Evolutionary conservation across 2,797 vertebrate species (phyloP).

Genomic region (Amphiprion clarkii): DNA sequence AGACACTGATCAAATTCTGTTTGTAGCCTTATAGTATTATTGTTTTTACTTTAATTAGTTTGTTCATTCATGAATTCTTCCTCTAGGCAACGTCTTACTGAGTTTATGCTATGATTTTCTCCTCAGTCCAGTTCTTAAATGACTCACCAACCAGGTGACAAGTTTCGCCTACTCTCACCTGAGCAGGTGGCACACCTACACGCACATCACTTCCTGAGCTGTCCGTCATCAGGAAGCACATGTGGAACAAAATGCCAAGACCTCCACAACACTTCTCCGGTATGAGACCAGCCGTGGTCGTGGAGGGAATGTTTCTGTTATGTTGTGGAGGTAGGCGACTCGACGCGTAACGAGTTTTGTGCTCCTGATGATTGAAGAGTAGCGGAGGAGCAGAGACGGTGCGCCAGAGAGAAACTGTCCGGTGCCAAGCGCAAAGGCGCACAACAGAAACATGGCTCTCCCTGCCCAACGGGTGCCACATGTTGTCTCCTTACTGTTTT

Average conservation of each 20-base stretch:
- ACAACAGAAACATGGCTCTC: constrained; percentile 37
- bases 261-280: not conserved
- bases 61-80: too few relatives aligned
- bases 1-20: too few relatives aligned
- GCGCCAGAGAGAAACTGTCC: not conserved
- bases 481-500: constrained; percentile 1
- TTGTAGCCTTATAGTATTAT: too few relatives aligned
- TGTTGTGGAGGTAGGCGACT: not conserved
- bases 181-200: constrained; percentile 2
- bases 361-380: not conserved
- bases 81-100: too few relatives aligned
- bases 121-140: too few relatives aligned
- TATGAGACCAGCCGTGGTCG: not conserved
- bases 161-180: not conserved
- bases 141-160: not conserved
- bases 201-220: constrained; percentile 11
- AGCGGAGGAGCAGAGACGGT: not conserved
- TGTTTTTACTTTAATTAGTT: too few relatives aligned
- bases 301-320: accelerated
- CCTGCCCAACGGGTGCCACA: accelerated
- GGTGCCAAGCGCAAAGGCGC: constrained; percentile 7
- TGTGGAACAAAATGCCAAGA: too few relatives aligned
- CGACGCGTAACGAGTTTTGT: too few relatives aligned
- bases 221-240: not conserved
- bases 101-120: too few relatives aligned